Base-by-base conservation (phyloP, 2,113 vertebrate genomes). In the Hemibagrus wyckioides region DNA sequence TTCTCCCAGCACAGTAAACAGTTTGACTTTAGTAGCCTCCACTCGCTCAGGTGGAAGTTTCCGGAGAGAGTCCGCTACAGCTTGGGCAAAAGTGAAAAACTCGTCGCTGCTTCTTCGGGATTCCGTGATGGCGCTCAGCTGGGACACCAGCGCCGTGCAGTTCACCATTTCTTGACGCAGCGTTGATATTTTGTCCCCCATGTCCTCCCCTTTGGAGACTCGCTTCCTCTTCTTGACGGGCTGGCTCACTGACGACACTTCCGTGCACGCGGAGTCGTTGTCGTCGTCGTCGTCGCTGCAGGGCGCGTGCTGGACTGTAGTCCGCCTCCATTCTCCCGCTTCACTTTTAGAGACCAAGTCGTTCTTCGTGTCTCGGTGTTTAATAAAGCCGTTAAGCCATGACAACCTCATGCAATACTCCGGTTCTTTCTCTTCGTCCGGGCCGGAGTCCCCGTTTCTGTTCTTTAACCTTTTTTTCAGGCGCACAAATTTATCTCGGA, bases 61-160 rank as follows among this genome's bases (percentile, higher is more conserved):
- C 79, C 79, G 52, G 79, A 80, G 79, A 30, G 75, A 77, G 75
- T 80, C 79, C 19, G 79, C 79, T 39, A 80, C 79, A 50, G 75
- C 75, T 44, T 77, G 75, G 14, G 75, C 75, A 21, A 77, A 77
- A 2, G 48, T 77, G 44, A 50, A 77, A 30, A 77, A 77, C 75
- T 77, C 75, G 28, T 77, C 75, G 28, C 44, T 50, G 44, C 75
- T 48, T 41, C 71, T 39, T 0, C 71, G 48, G 44, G 75, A 77
- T 52, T 77, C 75, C 0, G 44, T 52, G 44, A 77, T 48, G 71
- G 71, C 39, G 71, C 71, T 75, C 28, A 77, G 75, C 44, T 30
- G 75, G 2, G 75, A 77, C 71, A 75, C 71, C 71, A 75, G 28
- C 3, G 75, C 25, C 28, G 44, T 30, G 9, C 75, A 77, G 48